These are phyloP conservation scores for Saturnia pavonia DNA, from an alignment of 2,888 invertebrate species.

Conservation along the genomic window DNA sequence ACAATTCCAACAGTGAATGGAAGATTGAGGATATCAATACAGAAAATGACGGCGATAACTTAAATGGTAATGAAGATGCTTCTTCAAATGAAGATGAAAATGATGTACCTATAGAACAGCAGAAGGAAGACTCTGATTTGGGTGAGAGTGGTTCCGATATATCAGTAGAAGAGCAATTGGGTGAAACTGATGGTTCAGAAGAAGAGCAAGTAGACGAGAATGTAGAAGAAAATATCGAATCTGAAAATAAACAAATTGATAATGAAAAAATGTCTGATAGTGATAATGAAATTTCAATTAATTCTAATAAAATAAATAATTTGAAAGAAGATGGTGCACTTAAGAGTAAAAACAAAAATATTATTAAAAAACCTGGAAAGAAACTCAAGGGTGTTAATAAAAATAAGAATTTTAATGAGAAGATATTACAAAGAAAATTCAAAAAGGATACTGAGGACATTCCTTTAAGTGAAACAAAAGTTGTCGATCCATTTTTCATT, in stretches of 20 bases:
- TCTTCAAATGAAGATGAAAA: slow-evolving; percentile 21
- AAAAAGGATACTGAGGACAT: slow-evolving; percentile 50
- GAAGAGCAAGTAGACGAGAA: slow-evolving; percentile 20
- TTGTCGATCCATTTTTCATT: slow-evolving; percentile 75
- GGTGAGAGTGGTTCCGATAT: slow-evolving; percentile 24
- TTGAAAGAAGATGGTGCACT: slow-evolving; percentile 14
- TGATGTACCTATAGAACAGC: slow-evolving; percentile 20
- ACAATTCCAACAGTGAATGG: slow-evolving; percentile 60
- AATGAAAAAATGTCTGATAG: background rate
- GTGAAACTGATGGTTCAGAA: background rate
- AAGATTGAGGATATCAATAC: slow-evolving; percentile 51
- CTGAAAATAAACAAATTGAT: slow-evolving; percentile 18
- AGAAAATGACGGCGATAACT: slow-evolving; percentile 27
- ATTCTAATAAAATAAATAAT: slow-evolving; percentile 18
- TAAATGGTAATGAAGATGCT: slow-evolving; percentile 16
- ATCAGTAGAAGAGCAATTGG: slow-evolving; percentile 13
- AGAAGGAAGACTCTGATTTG: slow-evolving; percentile 19
- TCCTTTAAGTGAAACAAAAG: slow-evolving; percentile 46
- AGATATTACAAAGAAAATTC: slow-evolving; percentile 58
- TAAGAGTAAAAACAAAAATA: slow-evolving; percentile 19
- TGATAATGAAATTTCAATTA: slow-evolving; percentile 10
- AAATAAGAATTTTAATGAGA: slow-evolving; percentile 67
- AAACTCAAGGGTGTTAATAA: slow-evolving; percentile 60
- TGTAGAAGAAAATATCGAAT: slow-evolving; percentile 16
- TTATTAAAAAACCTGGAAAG: slow-evolving; percentile 37